These are phyloP conservation scores for Sarcophaga carnaria DNA, from an alignment of 2,888 invertebrate species.

Conservation along the genomic window DNA sequence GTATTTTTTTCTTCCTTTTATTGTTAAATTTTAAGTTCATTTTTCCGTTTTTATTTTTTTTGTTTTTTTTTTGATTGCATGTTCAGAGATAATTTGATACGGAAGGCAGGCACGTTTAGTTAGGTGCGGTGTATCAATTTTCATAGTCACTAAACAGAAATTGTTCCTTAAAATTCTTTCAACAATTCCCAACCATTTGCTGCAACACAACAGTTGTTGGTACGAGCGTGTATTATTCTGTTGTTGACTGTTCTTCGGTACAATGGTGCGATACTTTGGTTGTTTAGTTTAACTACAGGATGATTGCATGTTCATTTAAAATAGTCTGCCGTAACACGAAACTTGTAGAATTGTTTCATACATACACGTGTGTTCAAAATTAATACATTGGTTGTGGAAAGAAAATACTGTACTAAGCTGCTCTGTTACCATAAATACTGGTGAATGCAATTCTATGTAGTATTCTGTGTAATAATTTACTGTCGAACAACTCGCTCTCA, in stretches of 20 bases:
- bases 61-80: slow-evolving; percentile 50
- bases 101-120: slow-evolving; percentile 51
- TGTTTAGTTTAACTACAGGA: slow-evolving; percentile 13
- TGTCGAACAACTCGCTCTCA: too few relatives aligned
- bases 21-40: slow-evolving; percentile 42
- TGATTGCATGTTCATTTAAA: slow-evolving; percentile 31
- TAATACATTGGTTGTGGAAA: not conserved
- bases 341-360: not conserved
- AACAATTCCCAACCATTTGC: slow-evolving; percentile 25
- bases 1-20: slow-evolving; percentile 23
- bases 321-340: slow-evolving; percentile 25
- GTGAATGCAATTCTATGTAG: too few relatives aligned
- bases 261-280: not conserved
- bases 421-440: too few relatives aligned
- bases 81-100: slow-evolving; percentile 63
- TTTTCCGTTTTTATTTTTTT: slow-evolving; percentile 41
- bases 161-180: slow-evolving; percentile 42
- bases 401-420: not conserved
- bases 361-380: not conserved
- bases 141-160: slow-evolving; percentile 58
- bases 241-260: slow-evolving; percentile 18
- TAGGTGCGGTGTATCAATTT: slow-evolving; percentile 68
- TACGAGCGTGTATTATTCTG: slow-evolving; percentile 1
- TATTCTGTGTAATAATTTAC: too few relatives aligned
- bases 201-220: not conserved